Base-by-base conservation (phyloP, 2,797 vertebrate genomes). In the Ceyx erithaca region DNA sequence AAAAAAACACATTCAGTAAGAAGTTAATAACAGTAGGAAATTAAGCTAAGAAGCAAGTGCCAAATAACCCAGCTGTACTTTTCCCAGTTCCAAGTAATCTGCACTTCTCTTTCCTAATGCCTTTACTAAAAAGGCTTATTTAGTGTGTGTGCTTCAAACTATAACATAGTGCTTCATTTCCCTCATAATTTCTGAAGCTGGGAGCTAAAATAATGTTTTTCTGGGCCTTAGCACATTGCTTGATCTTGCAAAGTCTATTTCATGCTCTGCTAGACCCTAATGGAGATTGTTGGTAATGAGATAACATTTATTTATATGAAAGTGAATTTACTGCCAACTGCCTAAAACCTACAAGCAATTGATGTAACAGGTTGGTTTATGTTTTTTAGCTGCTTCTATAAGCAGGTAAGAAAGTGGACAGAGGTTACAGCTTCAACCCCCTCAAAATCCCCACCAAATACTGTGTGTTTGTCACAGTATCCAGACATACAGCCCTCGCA, bases 251-350 rank as follows among this genome's bases (percentile, higher is more conserved):
- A 97, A 98, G 96, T 96, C 97, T 97, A 97, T 98, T 98, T 98
- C 97, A 98, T 97, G 96, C 95, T 98, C 97, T 97, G 96, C 94
- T 98, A 95, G 95, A 95, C 91, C 94, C 97, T 97, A 98, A 97
- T 97, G 92, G 97, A 97, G 96, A 95, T 95, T 94, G 95, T 80
- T 97, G 90, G 96, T 97, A 98, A 98, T 97, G 96, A 98, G 96
- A 97, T 94, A 97, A 96, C 97, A 97, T 97, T 97, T 98, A 98
- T 97, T 97, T 98, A 96, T 97, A 96, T 96, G 96, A 97, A 98
- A 97, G 90, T 90, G 97, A 96, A 97, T 98, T 97, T 97, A 96
- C 88, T 95, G 83, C 89, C 84, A 94, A 78, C 94, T 92, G 90
- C 91, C 96, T 92, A 96, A 97, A 96, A 97, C 91, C 88, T 92